Evolutionary conservation across 2,113 vertebrate genomes (phyloP).

Genomic region (Myanophis thanlyinensis): DNA sequence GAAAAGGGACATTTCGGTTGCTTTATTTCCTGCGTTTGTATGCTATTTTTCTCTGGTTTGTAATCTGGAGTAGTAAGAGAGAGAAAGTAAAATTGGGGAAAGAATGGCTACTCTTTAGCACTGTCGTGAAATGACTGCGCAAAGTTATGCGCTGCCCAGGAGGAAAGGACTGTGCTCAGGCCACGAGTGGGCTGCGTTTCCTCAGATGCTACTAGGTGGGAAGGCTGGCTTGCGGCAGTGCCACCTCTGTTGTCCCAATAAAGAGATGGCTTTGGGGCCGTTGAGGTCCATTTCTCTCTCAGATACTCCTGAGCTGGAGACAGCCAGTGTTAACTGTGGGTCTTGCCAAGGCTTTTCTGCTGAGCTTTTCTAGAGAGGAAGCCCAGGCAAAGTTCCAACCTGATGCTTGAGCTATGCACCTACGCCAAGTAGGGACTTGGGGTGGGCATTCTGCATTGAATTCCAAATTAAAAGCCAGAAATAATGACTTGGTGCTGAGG

Average conservation of each 20-base stretch:
- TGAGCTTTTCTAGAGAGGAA: background rate
- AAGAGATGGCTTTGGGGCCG: background rate
- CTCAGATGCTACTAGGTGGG: background rate
- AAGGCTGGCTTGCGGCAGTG: background rate
- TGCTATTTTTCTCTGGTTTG: background rate
- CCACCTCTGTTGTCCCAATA: background rate
- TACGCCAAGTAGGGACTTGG: background rate
- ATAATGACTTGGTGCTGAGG: background rate
- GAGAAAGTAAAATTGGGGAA: background rate
- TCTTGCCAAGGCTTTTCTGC: background rate
- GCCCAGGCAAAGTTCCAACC: background rate
- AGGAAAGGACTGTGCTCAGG: background rate
- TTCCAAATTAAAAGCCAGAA: background rate
- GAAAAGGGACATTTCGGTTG: background rate
- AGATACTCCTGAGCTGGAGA: background rate
- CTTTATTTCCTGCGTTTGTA: background rate
- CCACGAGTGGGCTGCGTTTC: background rate
- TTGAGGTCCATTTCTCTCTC: background rate
- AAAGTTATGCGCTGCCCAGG: background rate
- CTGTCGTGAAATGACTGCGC: background rate
- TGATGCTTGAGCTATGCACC: background rate
- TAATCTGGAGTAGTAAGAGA: background rate
- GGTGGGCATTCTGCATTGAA: background rate
- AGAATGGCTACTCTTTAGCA: background rate
- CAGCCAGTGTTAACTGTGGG: background rate